phyloP scores from a whole-genome alignment of 2,888 invertebrate species.

The Tridacna gigas region DNA sequence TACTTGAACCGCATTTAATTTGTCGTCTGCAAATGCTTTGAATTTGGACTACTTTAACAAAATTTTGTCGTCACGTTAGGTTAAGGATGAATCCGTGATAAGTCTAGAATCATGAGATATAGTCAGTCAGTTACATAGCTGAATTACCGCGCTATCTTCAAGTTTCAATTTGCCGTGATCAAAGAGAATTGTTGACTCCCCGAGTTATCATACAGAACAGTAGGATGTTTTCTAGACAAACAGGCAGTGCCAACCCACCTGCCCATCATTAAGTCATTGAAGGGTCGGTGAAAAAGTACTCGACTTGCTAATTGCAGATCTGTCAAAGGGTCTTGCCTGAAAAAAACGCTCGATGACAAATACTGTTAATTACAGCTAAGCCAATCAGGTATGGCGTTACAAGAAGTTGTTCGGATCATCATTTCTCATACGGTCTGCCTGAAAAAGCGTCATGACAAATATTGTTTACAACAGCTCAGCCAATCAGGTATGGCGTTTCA shows the following conservation, averaged over 20 bases:
- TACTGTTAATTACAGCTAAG: too few species aligned
- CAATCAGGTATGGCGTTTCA: too few species aligned
- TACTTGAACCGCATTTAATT: too few species aligned
- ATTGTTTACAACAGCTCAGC: too few species aligned
- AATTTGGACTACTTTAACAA: too few species aligned
- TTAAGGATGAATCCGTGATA: constrained; percentile 1
- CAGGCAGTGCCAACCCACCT: constrained; percentile 22
- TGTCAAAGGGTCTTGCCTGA: too few species aligned
- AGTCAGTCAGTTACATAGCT: constrained; percentile 12
- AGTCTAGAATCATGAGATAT: not conserved
- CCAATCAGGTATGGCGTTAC: too few species aligned
- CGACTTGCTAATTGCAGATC: not conserved
- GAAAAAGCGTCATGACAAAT: too few species aligned
- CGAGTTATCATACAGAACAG: constrained; percentile 8
- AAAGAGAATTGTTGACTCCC: constrained; percentile 24
- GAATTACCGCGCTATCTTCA: not conserved
- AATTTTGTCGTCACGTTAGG: too few species aligned
- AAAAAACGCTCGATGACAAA: too few species aligned
- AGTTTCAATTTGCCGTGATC: constrained; percentile 17
- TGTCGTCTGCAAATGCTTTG: not conserved
- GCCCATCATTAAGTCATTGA: constrained; percentile 12
- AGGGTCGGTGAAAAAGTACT: not conserved
- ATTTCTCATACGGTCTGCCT: too few species aligned
- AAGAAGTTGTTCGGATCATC: too few species aligned
- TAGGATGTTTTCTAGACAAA: constrained; percentile 33